Evolutionary conservation across 2,113 vertebrate genomes (phyloP), one percentile per base, ranked within the genome.

Genomic region (Pristiophorus japonicus): DNA sequence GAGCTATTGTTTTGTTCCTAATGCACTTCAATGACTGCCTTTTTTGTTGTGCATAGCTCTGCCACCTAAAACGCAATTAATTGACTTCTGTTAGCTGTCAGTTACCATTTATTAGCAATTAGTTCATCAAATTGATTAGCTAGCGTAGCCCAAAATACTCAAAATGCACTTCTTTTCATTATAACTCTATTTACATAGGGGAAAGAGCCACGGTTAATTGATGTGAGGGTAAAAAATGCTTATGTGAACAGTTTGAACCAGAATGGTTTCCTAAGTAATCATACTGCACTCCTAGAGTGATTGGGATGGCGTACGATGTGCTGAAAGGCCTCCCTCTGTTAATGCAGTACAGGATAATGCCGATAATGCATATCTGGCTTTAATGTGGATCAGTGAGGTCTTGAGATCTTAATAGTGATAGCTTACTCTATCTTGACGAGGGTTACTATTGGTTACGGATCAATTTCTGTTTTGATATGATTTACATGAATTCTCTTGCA

Each of bases 21-120:
- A 94, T 94, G 91, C 63, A 67, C 12, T 94, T 66, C 38, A 66
- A 67, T 67, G 27, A 66, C 63, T 63, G 30, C 55, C 34, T 38
- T 94, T 55, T 92, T 22, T 94, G 62, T 67, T 65, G 97, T 98
- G 97, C 97, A 97, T 97, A 97, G 97, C 97, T 97, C 97, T 97
- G 97, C 97, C 97, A 98, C 98, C 98, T 97, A 97, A 97, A 98
- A 98, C 97, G 97, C 97, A 98, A 98, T 98, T 98, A 98, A 98
- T 98, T 98, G 97, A 98, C 97, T 98, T 97, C 97, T 98, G 97
- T 98, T 98, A 97, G 97, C 97, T 98, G 98, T 98, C 98, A 98
- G 98, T 98, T 98, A 98, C 98, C 98, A 98, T 98, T 98, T 97
- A 97, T 98, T 98, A 97, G 97, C 97, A 98, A 97, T 98, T 97